phyloP scores from a whole-genome alignment of 1,140 invertebrate genomes.

The Delia radicum region DNA sequence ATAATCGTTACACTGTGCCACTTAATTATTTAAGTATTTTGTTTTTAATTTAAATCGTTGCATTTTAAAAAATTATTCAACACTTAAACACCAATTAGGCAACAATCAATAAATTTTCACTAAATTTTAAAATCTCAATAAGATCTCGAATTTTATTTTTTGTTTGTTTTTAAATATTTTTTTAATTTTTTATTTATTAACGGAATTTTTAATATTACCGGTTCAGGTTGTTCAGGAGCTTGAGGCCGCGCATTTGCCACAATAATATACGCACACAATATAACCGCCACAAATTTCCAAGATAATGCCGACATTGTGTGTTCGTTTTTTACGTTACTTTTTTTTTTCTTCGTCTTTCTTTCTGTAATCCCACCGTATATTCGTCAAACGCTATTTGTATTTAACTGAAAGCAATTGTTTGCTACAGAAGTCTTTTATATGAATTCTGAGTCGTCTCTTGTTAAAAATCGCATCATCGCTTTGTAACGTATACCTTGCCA shows the following conservation, averaged over 20 bases:
- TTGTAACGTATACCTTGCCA: conserved; percentile 4
- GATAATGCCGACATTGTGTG: conserved; percentile 28
- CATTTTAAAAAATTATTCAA: too few relatives aligned
- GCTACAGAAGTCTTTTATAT: conserved; percentile 17
- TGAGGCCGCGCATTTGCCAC: conserved; percentile 32
- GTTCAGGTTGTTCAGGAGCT: conserved; percentile 34
- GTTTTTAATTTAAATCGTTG: too few relatives aligned
- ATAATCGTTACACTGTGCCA: too few relatives aligned
- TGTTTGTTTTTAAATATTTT: too few relatives aligned
- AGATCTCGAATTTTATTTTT: too few relatives aligned
- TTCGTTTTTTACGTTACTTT: neutral
- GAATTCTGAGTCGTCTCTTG: conserved; percentile 13
- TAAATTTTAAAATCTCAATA: too few relatives aligned
- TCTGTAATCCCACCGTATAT: neutral
- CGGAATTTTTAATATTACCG: conserved; percentile 26
- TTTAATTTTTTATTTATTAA: too few relatives aligned
- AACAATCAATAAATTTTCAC: too few relatives aligned
- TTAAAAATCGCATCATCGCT: conserved; percentile 15
- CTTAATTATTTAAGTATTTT: too few relatives aligned
- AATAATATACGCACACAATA: conserved; percentile 27
- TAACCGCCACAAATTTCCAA: conserved; percentile 26
- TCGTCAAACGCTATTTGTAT: neutral
- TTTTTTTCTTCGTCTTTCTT: neutral
- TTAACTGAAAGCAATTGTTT: conserved; percentile 21
- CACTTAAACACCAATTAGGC: too few relatives aligned